phyloP scores from a whole-genome alignment of 2,797 vertebrate species.

The Scyliorhinus canicula region DNA sequence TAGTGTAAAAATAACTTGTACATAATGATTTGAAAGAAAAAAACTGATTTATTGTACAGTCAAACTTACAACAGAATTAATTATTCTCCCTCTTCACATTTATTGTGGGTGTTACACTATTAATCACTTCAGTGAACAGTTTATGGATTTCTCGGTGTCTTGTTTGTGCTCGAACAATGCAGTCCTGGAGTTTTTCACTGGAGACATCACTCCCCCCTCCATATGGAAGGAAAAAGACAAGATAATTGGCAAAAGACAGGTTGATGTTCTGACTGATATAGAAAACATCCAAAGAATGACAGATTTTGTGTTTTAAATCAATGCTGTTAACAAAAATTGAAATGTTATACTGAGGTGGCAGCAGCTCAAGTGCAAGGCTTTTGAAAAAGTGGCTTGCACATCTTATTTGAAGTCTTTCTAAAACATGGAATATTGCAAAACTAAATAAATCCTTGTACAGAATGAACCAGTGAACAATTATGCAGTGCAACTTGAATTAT shows the following conservation, averaged over 20 bases:
- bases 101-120: conserved; percentile 64
- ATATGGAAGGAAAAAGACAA: not conserved
- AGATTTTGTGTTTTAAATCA: not conserved
- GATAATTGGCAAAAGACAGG: not conserved
- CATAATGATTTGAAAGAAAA: conserved; percentile 7
- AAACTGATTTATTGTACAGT: conserved; percentile 31
- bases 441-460: not conserved
- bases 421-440: not conserved
- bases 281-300: not conserved
- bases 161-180: conserved; percentile 71
- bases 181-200: conserved; percentile 85
- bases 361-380: not conserved
- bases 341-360: not conserved
- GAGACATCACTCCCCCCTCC: conserved; percentile 71
- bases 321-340: not conserved
- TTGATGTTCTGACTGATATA: not conserved
- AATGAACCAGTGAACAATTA: not conserved
- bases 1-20: conserved; percentile 25
- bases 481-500: not conserved
- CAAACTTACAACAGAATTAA: not conserved
- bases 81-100: conserved; percentile 46
- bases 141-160: conserved; percentile 82
- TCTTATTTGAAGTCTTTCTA: not conserved
- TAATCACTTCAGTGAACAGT: conserved; percentile 73
- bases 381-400: not conserved